phyloP scores from a whole-genome alignment of 2,888 invertebrate species.

The Ectobius pallidus region DNA sequence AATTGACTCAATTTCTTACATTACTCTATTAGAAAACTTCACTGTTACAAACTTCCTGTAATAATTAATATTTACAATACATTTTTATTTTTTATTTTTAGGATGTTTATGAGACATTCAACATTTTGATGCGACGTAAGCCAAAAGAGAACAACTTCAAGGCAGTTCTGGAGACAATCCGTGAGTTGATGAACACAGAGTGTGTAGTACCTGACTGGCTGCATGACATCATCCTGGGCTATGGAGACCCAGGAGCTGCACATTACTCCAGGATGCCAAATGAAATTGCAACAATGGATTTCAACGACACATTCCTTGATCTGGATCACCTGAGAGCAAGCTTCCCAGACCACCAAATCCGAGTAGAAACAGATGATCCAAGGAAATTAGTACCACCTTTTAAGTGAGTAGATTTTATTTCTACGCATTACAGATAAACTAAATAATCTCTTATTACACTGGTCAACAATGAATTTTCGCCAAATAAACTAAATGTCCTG shows the following conservation, averaged over 20 bases:
- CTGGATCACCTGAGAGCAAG: conserved; percentile 85
- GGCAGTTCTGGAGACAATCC: conserved; percentile 97
- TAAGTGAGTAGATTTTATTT: too few relatives aligned
- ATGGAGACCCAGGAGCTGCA: conserved; percentile 96
- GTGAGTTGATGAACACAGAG: conserved; percentile 98
- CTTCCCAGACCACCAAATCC: conserved; percentile 83
- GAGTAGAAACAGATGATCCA: conserved; percentile 69
- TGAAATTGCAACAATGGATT: conserved; percentile 85
- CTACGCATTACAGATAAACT: too few relatives aligned
- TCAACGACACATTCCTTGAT: conserved; percentile 96
- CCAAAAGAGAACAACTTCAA: conserved; percentile 99
- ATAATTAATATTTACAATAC: too few relatives aligned
- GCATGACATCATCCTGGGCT: conserved; percentile 96
- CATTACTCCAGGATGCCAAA: conserved; percentile 94
- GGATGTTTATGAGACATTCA: conserved; percentile 68
- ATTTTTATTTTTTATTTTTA: too few relatives aligned
- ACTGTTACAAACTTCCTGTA: too few relatives aligned
- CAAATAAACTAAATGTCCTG: too few relatives aligned
- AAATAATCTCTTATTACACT: too few relatives aligned
- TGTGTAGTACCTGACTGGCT: conserved; percentile 97
- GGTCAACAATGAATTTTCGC: too few relatives aligned
- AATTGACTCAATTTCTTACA: too few relatives aligned
- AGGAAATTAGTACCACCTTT: conserved; percentile 80
- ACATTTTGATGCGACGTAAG: conserved; percentile 96
- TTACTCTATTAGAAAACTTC: too few relatives aligned